These are phyloP conservation scores for Heterodera carotae DNA, from an alignment of 1,140 invertebrate genomes.

Conservation along the genomic window DNA sequence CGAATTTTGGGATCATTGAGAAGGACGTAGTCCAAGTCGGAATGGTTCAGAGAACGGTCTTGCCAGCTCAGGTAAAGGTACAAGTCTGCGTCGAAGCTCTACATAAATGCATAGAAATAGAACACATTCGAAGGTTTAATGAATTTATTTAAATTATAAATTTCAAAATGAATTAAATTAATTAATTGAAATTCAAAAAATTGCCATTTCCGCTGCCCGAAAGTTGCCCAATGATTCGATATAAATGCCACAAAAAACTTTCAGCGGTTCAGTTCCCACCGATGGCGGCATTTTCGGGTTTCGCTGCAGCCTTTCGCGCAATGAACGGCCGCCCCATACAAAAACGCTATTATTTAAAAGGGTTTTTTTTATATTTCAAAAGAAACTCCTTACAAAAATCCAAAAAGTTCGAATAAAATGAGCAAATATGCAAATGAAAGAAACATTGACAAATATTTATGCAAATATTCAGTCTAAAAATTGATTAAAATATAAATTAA, in stretches of 20 bases:
- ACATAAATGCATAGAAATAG: too few species aligned
- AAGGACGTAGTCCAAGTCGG: conserved; percentile 54
- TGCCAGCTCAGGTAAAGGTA: conserved; percentile 62
- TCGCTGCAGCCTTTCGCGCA: conserved; percentile 34
- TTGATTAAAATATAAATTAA: too few species aligned
- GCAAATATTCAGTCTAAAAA: too few species aligned
- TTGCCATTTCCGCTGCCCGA: conserved; percentile 24
- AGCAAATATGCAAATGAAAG: background rate
- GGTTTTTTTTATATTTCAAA: background rate
- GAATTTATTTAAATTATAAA: conserved; percentile 12
- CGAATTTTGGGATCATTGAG: conserved; percentile 56
- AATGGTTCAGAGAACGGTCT: conserved; percentile 55
- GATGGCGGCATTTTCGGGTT: conserved; percentile 34
- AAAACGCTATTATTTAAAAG: conserved; percentile 3
- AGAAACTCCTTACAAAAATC: background rate
- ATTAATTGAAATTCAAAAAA: background rate
- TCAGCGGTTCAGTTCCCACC: conserved; percentile 37
- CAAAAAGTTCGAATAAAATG: conserved; percentile 3
- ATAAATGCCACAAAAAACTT: conserved; percentile 57
- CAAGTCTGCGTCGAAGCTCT: conserved; percentile 64
- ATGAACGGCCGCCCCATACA: background rate
- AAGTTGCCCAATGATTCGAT: conserved; percentile 56
- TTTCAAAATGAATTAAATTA: background rate
- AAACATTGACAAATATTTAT: background rate
- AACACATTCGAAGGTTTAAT: too few species aligned